Base-by-base conservation (phyloP, 2,797 vertebrate species). In the Orientallactaga sibirica region DNA sequence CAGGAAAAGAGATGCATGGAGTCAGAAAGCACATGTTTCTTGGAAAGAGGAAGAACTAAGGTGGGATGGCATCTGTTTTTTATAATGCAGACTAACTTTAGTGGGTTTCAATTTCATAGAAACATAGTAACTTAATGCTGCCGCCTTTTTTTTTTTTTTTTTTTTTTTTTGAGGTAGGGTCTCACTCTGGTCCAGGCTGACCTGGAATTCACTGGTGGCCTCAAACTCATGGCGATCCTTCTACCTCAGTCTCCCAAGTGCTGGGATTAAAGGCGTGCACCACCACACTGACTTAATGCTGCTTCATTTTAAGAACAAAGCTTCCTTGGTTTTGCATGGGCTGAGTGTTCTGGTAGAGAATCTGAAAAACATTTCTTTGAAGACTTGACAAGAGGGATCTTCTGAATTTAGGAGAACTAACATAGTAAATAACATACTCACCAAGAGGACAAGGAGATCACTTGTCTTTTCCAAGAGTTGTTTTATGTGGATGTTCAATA, bases 31-130 rank as follows among this genome's bases (percentile, higher is more conserved):
- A 12, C 7, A 84, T 14, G 37, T 93, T 85, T 71, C 11, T 90
- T 74, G 29, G 52, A 75, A 92, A 83, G 10, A 95, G 70, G 29
- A 92, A 93, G 48, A 96, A 64, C 66, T 86, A 86, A 74, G 37
- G 67, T 81, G 61, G 18, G 55, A 81, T 76, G 75, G 18, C 48
- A 84, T 67, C 66, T 71, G 25, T 85, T 70, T 48, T 24, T 76
- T 82, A 61, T 67, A 92, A 10, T 67, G 74, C 33, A 92, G 78
- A 71, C 55, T 94, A 88, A 87, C 37, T 86, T 86, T 2, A 62
- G 52, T 33, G 27, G 70, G 43, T 86, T 96, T 94, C 52, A 71
- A 37, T 82, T 82, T 58, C 55, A 67, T n/a, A 64, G 18, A 86
- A 58, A 58, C 55, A 58, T 83, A 90, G 62, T 25, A 86, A 88